Conservation (phyloP, 1,140 invertebrate species). For the Eupeodes corollae region DNA sequence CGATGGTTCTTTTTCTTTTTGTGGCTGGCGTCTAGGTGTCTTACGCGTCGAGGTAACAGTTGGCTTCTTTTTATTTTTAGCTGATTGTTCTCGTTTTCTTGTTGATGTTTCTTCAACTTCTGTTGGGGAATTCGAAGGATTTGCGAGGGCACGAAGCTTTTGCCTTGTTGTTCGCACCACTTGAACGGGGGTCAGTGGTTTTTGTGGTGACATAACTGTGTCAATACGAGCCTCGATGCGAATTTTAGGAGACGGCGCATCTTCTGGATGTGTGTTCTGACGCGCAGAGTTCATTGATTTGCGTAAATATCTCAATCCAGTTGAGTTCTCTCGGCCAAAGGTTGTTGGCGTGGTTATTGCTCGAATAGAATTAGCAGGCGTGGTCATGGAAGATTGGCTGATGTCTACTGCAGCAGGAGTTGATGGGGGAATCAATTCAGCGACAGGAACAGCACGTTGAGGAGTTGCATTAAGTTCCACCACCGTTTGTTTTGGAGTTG, state of each 20-base stretch:
- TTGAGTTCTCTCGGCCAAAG: conserved; percentile 18
- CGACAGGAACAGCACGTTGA: background rate
- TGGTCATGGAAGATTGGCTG: no score
- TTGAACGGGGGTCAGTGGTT: background rate
- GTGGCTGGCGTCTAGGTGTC: background rate
- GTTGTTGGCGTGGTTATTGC: conserved; percentile 20
- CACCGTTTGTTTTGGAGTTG: background rate
- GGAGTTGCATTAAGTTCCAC: background rate
- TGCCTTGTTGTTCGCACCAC: background rate
- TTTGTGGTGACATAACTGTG: conserved; percentile 2
- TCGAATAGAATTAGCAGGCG: background rate
- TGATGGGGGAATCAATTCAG: background rate
- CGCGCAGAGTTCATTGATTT: conserved; percentile 22
- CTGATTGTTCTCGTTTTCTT: background rate
- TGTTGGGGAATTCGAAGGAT: background rate
- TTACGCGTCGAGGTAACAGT: conserved; percentile 1
- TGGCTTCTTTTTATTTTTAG: background rate
- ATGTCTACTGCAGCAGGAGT: background rate
- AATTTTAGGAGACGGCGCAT: conserved; percentile 4
- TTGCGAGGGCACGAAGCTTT: conserved; percentile 3
- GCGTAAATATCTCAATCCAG: conserved; percentile 16
- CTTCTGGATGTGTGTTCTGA: conserved; percentile 16
- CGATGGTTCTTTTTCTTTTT: conserved; percentile 1
- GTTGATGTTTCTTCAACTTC: background rate
- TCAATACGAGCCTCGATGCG: conserved; percentile 9